These are phyloP conservation scores for Zeugodacus cucurbitae DNA, from an alignment of 1,140 invertebrate species.

Conservation along the genomic window DNA sequence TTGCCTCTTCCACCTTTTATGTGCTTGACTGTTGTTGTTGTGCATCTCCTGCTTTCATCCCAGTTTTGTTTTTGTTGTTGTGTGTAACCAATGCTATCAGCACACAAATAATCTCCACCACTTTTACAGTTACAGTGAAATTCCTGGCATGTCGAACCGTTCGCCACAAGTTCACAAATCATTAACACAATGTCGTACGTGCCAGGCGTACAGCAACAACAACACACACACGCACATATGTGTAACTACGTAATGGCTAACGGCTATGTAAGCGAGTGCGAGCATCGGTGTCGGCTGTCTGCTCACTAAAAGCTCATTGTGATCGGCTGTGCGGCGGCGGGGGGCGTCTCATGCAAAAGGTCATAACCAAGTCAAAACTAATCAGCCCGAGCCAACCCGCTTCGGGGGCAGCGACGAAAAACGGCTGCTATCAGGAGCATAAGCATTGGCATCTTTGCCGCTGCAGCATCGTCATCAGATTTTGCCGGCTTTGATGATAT, in stretches of 20 bases:
- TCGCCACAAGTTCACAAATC: constrained; percentile 38
- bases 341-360: neutral
- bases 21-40: neutral
- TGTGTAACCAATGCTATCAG: neutral
- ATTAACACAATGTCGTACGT: constrained; percentile 37
- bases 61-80: neutral
- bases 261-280: neutral
- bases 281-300: neutral
- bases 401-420: neutral
- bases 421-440: neutral
- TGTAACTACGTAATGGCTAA: neutral
- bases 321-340: neutral
- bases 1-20: neutral
- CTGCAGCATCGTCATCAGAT: constrained; percentile 13
- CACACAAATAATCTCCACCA: constrained; percentile 16
- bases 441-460: neutral
- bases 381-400: neutral
- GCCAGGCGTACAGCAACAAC: neutral
- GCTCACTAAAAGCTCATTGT: neutral
- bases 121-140: constrained; percentile 34
- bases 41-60: neutral
- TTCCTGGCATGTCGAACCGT: constrained; percentile 31
- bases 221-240: neutral
- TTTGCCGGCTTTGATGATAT: constrained; percentile 29
- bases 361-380: constrained; percentile 35